Conservation (phyloP, 2,888 invertebrate genomes). For the Priocnemis perturbator region DNA sequence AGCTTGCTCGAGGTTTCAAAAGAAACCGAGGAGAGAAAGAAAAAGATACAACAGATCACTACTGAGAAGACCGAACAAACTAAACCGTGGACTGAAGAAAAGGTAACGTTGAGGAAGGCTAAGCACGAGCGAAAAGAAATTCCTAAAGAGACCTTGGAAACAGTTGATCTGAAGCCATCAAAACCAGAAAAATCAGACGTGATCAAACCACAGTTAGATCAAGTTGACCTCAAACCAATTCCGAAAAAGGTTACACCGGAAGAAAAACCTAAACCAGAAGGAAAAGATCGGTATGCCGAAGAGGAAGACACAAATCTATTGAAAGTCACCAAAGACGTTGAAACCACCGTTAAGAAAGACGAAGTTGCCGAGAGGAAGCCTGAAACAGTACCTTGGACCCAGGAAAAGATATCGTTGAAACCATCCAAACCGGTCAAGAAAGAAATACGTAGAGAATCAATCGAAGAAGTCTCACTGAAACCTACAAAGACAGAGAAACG, state of each 20-base stretch:
- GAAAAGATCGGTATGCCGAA: slow-evolving; percentile 66
- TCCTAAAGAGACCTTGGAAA: slow-evolving; percentile 72
- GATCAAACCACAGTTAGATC: slow-evolving; percentile 72
- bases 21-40: slow-evolving; percentile 11
- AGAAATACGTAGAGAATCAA: slow-evolving; percentile 58
- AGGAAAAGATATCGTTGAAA: slow-evolving; percentile 74
- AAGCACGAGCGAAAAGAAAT: slow-evolving; percentile 74
- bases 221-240: slow-evolving; percentile 77
- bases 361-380: slow-evolving; percentile 23
- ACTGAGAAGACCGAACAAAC: slow-evolving; percentile 70
- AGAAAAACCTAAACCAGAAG: slow-evolving; percentile 29
- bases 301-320: slow-evolving; percentile 46
- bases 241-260: slow-evolving; percentile 37
- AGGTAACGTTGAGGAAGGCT: slow-evolving; percentile 76
- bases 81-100: slow-evolving; percentile 66
- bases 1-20: slow-evolving; percentile 30
- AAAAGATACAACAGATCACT: slow-evolving; percentile 76
- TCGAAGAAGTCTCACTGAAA: slow-evolving; percentile 68
- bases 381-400: slow-evolving; percentile 67
- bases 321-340: slow-evolving; percentile 21
- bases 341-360: slow-evolving; percentile 35
- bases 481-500: slow-evolving; percentile 52
- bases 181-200: slow-evolving; percentile 71
- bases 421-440: slow-evolving; percentile 71
- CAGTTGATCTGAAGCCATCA: slow-evolving; percentile 79